Conservation (phyloP, 2,888 invertebrate genomes). For the Timema cristinae region DNA sequence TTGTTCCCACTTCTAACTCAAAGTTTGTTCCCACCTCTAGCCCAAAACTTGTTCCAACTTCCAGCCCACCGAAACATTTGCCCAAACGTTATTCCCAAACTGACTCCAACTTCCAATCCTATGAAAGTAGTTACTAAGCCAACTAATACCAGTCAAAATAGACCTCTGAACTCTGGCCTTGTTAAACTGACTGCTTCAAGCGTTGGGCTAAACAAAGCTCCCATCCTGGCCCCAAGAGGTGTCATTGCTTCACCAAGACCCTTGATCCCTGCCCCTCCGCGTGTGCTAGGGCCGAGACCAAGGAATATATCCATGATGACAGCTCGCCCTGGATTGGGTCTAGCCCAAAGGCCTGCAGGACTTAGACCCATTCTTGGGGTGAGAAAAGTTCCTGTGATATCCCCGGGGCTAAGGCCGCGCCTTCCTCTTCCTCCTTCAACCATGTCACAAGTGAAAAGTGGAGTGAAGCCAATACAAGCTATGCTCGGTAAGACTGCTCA, state of each 20-base stretch:
- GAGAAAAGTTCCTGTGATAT: conserved; percentile 21
- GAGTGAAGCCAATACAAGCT: conserved; percentile 29
- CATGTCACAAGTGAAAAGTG: conserved; percentile 28
- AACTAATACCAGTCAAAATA: no score
- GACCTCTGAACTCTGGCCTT: conserved; percentile 10
- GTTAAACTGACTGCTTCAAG: conserved; percentile 12
- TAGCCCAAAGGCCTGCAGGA: conserved; percentile 14
- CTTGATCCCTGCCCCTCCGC: conserved; percentile 10
- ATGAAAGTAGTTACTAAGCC: no score
- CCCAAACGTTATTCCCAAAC: no score
- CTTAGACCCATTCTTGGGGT: conserved; percentile 15
- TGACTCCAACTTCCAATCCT: no score
- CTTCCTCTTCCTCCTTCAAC: not conserved
- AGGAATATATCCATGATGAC: conserved; percentile 4
- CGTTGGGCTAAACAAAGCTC: no score
- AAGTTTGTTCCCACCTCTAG: no score
- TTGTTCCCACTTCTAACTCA: no score
- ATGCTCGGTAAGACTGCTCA: conserved; percentile 29
- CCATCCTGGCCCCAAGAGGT: no score
- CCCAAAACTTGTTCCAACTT: no score
- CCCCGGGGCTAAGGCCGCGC: conserved; percentile 20
- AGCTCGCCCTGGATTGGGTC: conserved; percentile 15
- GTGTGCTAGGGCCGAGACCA: conserved; percentile 15
- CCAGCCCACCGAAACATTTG: no score
- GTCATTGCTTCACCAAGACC: no score